Base-by-base conservation (phyloP, 2,888 invertebrate genomes). In the Leptinotarsa peninsularis region DNA sequence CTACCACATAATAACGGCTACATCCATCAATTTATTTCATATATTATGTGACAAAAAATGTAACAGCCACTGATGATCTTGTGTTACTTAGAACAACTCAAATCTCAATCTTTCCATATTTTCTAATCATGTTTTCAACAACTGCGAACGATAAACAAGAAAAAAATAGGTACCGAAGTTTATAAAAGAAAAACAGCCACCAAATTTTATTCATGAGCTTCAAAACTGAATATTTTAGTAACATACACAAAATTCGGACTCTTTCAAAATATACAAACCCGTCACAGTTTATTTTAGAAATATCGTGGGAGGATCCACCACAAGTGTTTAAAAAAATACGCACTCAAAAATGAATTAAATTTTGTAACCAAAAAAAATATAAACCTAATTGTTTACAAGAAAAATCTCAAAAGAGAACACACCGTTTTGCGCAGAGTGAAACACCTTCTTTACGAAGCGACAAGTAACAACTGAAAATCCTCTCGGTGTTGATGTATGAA, bases 381-480 rank as follows among this genome's bases (percentile, higher is more conserved):
- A 67, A 72, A 74, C 78, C 73, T 71, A 67, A 17, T 54, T 56
- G 71, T 76, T 66, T 67, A 73, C 33, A 21, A 50, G 10, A n/a
- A 50, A 67, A 56, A 54, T 49, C 23, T 33, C n/a, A 21, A 54
- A 49, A 23, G 54, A 74, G 72, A 75, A 72, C 71, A 67, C 74
- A 79, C 71, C 70, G 66, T 74, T 14, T 76, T 74, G 49, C 54
- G 70, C 67, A 56, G 67, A 66, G 54, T 52, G 54, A 76, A 76
- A 78, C 74, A 77, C 77, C 76, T 76, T 66, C 75, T 74, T 43
- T 33, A 52, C 43, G 49, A 75, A 77, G 74, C 74, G 67, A 63
- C 73, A 74, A 77, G 74, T 60, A 75, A 73, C 71, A 73, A 76
- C 75, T 78, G 78, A 75, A 78, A 75, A 76, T 60, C 68, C 60